These are phyloP conservation scores for Hyles vespertilio DNA, from an alignment of 1,140 invertebrate species.

Conservation along the genomic window DNA sequence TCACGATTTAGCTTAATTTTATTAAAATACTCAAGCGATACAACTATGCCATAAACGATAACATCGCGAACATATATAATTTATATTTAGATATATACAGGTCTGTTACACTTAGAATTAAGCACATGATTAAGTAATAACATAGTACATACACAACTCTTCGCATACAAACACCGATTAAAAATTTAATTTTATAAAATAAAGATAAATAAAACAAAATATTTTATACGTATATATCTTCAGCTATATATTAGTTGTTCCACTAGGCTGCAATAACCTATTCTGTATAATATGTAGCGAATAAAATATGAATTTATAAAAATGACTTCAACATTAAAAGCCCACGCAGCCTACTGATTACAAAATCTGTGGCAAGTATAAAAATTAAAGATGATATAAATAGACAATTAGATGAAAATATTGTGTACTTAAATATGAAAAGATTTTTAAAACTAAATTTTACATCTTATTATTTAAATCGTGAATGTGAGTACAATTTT, in stretches of 20 bases:
- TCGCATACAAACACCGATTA: conserved; percentile 16
- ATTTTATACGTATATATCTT: background rate
- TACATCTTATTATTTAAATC: conserved; percentile 13
- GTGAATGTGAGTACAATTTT: conserved; percentile 36
- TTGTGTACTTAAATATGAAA: conserved; percentile 9
- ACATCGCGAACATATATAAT: conserved; percentile 52
- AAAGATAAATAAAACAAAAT: conserved; percentile 2
- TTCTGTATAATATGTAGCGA: too few relatives aligned
- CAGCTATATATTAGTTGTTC: background rate
- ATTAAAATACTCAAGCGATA: conserved; percentile 62
- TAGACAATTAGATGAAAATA: conserved; percentile 1
- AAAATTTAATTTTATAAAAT: background rate
- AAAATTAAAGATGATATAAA: background rate
- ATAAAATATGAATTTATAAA: too few relatives aligned
- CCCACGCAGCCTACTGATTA: too few relatives aligned
- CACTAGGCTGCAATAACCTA: too few relatives aligned
- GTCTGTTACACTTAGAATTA: conserved; percentile 15
- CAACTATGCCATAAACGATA: conserved; percentile 54
- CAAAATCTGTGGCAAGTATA: too few relatives aligned
- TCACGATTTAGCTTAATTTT: conserved; percentile 74
- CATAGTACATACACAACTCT: conserved; percentile 6
- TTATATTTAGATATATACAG: conserved; percentile 22
- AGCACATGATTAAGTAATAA: conserved; percentile 22
- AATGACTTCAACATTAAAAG: too few relatives aligned
- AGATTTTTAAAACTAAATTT: conserved; percentile 11